These are phyloP conservation scores for Rutilus rutilus DNA, from an alignment of 2,113 vertebrate species.

Conservation along the genomic window DNA sequence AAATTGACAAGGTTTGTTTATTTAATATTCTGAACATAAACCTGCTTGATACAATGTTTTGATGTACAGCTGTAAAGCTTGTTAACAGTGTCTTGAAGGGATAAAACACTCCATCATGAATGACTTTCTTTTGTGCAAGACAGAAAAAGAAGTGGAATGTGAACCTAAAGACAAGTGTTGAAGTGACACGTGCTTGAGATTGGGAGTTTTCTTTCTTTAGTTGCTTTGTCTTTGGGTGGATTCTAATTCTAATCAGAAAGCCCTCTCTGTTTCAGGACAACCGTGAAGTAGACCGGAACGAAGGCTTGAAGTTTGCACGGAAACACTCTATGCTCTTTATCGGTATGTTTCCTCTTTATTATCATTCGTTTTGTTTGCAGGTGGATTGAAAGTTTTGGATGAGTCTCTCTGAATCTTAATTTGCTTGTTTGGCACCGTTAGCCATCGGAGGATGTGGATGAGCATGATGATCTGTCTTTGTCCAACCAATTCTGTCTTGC, in stretches of 20 bases:
- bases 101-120: not conserved
- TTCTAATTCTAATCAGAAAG: not conserved
- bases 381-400: not conserved
- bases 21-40: slow-evolving; percentile 1
- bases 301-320: slow-evolving; percentile 95
- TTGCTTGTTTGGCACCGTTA: not conserved
- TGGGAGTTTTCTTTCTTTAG: not conserved
- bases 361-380: slow-evolving; percentile 5
- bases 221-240: not conserved
- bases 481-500: not conserved
- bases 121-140: not conserved
- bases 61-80: not conserved
- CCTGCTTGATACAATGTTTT: not conserved
- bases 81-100: not conserved
- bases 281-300: slow-evolving; percentile 92
- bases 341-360: slow-evolving; percentile 77
- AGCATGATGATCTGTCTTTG: not conserved
- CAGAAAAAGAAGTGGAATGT: not conserved
- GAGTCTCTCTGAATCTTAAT: not conserved
- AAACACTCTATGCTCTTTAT: slow-evolving; percentile 99
- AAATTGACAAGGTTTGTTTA: slow-evolving; percentile 92
- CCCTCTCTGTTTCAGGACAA: slow-evolving; percentile 81
- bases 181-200: not conserved
- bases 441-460: not conserved
- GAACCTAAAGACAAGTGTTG: not conserved